phyloP scores from a whole-genome alignment of 2,888 invertebrate genomes.

The Oegoconia quadripuncta region DNA sequence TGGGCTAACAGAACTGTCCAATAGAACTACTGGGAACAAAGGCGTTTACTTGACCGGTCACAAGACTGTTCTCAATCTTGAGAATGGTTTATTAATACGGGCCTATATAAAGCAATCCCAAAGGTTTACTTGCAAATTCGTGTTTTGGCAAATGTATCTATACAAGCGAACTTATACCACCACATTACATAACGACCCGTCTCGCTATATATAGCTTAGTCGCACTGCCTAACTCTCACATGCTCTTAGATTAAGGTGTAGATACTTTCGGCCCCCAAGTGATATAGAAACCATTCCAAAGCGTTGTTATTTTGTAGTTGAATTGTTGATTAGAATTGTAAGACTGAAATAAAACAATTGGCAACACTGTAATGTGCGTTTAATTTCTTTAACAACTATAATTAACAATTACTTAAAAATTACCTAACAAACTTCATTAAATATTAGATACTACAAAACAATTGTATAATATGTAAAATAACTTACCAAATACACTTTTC shows the following conservation, averaged over 20 bases:
- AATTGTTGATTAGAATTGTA: constrained; percentile 66
- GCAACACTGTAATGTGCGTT: constrained; percentile 12
- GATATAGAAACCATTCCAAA: constrained; percentile 40
- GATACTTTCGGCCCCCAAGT: constrained; percentile 19
- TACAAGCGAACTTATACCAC: too few relatives aligned
- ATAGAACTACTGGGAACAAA: too few relatives aligned
- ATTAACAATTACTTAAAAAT: constrained; percentile 19
- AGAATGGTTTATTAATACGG: too few relatives aligned
- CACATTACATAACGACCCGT: too few relatives aligned
- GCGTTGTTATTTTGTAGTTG: constrained; percentile 59
- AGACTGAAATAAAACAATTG: constrained; percentile 62
- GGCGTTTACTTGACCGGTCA: too few relatives aligned
- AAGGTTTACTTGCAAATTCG: too few relatives aligned
- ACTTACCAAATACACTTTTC: constrained; percentile 19
- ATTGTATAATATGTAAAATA: constrained; percentile 15
- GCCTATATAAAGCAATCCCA: too few relatives aligned
- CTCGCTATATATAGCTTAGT: neutral
- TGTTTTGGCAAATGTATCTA: too few relatives aligned
- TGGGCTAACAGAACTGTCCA: too few relatives aligned
- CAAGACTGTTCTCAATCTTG: too few relatives aligned
- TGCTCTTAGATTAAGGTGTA: constrained; percentile 1
- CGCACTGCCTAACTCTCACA: too few relatives aligned
- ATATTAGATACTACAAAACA: constrained; percentile 15
- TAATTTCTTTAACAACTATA: constrained; percentile 9
- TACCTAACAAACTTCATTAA: constrained; percentile 12